Conservation (phyloP, 2,113 vertebrate species). For the Amblyornis subalaris region DNA sequence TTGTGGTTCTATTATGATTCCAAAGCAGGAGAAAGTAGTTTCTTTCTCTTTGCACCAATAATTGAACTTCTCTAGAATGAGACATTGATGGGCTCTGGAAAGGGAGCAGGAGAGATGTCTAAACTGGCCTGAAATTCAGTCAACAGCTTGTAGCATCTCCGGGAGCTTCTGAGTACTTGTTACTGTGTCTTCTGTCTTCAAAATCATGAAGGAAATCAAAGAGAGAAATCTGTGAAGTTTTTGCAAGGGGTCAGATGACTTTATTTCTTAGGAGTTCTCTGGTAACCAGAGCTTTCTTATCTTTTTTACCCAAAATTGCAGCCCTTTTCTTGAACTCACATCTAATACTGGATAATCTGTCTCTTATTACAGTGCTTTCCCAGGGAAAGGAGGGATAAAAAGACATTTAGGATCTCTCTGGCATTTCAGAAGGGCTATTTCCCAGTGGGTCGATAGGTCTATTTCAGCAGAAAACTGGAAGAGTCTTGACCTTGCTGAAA, state of each 20-base stretch:
- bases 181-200: neutral
- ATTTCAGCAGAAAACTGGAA: neutral
- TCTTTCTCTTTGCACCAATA: neutral
- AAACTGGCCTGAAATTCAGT: constrained; percentile 7
- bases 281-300: neutral
- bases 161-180: neutral
- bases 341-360: neutral
- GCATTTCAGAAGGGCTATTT: neutral
- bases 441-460: rapidly evolving
- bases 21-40: neutral
- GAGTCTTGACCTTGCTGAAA: neutral
- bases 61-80: neutral
- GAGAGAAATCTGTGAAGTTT: neutral
- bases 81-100: neutral
- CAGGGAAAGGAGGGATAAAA: neutral
- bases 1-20: neutral
- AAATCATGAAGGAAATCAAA: neutral
- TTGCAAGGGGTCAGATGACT: neutral
- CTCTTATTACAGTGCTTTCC: neutral
- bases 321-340: neutral
- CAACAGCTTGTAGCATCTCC: neutral
- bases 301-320: neutral
- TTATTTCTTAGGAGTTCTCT: neutral
- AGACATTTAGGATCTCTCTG: neutral
- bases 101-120: neutral